Percentiles rank a stretch among this genome's conserved stretches.
These are phyloP conservation scores for Sebastolobus altivelis DNA, from an alignment of 2,797 vertebrate species.

Conservation along the genomic window DNA sequence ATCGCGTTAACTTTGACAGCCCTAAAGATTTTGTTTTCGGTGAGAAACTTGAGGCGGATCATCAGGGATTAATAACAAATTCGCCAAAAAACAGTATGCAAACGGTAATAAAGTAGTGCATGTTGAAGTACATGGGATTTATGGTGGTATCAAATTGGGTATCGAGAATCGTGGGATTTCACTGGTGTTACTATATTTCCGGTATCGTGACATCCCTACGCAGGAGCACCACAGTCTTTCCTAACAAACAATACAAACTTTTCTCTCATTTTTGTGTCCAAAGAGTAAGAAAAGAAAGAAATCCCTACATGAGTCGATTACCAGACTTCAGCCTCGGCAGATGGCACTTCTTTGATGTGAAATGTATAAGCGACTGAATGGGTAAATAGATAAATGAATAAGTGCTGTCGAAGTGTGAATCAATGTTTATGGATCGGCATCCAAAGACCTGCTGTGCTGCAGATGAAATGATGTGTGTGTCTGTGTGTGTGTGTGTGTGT, in stretches of 20 bases:
- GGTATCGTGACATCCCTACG: not conserved
- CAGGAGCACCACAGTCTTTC: not conserved
- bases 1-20: too few species aligned
- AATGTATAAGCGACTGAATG: conserved; percentile 77
- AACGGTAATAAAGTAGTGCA: too few species aligned
- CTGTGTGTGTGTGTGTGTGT: conserved; percentile 25
- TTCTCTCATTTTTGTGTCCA: conserved; percentile 29
- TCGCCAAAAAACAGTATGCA: not conserved
- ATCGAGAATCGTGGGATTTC: not conserved
- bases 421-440: conserved; percentile 80
- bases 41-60: not conserved
- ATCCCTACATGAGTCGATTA: conserved; percentile 48
- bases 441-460: conserved; percentile 68
- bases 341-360: conserved; percentile 64
- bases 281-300: conserved; percentile 14
- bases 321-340: conserved; percentile 54
- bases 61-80: not conserved
- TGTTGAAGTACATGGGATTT: not conserved
- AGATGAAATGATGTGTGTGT: conserved; percentile 56
- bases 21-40: too few species aligned
- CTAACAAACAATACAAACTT: conserved; percentile 25
- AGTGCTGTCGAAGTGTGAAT: conserved; percentile 79
- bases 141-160: too few species aligned
- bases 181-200: not conserved
- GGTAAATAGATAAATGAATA: conserved; percentile 83